Base-by-base conservation (phyloP, 2,888 invertebrate species). In the Drosophila putrida region DNA sequence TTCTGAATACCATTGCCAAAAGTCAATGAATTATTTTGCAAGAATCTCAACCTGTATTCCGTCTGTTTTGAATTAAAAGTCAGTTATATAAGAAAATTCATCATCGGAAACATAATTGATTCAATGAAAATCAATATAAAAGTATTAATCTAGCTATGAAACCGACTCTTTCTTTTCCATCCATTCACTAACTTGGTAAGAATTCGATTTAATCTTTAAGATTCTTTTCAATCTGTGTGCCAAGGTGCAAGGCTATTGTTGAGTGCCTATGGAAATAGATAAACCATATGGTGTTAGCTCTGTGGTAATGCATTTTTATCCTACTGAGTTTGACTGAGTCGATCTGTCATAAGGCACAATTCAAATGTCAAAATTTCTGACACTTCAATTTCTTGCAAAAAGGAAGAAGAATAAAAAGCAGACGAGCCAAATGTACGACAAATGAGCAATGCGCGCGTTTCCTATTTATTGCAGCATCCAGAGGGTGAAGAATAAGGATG, bases 361-460 rank as follows among this genome's bases (percentile, higher is more conserved):
- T 90, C 90, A 90, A 88, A 89, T 91, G 92, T 92, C 92, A 92
- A 90, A 91, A 91, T 71, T 92, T 92, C 81, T 92, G 92, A 92
- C 92, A 90, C 90, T 90, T 90, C 90, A 82, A 90, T 90, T 91
- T 85, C 88, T 88, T 75, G 69, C 78, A 72, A 75, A 72, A 77
- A 65, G 39, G 27, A 39, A 75, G 25, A 31, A 67, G 13, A 43
- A 58, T 27, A 20, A 62, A 49, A 75, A 59, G 15, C 60, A 68
- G 62, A 58, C 65, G 60, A 77, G 58, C 77, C 65, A 63, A 85
- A 69, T 82, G 68, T 80, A 59, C 72, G 88, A 87, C 85, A 84
- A 82, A 87, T 83, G 74, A 85, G 80, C 75, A 85, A 62, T 69
- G 77, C 59, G 71, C 67, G 80, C 69, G 70, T 65, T 79, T 79